Evolutionary conservation across 2,797 vertebrate species (phyloP).

Genomic region (Cryptoblepharus egeriae): DNA sequence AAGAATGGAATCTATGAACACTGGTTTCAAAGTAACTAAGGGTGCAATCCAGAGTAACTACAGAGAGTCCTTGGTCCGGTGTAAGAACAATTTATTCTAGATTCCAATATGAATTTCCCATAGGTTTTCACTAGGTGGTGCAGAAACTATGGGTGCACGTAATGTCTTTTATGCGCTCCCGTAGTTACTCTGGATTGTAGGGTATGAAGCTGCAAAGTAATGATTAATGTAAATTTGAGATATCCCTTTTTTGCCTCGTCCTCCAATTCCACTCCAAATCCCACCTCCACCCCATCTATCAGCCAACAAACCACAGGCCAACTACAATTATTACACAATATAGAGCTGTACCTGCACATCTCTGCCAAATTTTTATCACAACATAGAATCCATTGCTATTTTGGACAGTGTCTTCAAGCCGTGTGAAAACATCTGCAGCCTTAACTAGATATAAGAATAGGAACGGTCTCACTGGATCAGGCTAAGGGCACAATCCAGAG

Average conservation of each 20-base stretch:
- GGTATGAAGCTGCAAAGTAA: background rate
- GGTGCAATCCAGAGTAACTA: too few relatives aligned
- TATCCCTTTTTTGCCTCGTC: background rate
- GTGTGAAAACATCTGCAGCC: background rate
- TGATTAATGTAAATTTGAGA: background rate
- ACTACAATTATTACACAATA: background rate
- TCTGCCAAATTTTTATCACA: background rate
- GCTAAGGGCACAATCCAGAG: too few relatives aligned
- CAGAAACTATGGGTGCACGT: too few relatives aligned
- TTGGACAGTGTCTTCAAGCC: background rate
- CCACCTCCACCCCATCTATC: rapidly evolving
- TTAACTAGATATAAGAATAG: too few relatives aligned
- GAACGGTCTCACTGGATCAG: too few relatives aligned
- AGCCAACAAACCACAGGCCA: background rate
- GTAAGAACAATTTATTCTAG: too few relatives aligned
- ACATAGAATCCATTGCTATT: background rate
- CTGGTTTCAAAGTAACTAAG: background rate
- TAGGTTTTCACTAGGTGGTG: too few relatives aligned
- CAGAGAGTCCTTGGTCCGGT: too few relatives aligned
- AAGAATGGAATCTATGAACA: background rate
- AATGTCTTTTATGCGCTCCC: too few relatives aligned
- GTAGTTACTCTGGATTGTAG: too few relatives aligned
- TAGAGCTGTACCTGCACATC: too few relatives aligned
- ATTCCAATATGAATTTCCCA: too few relatives aligned
- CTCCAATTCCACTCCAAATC: background rate